Percentiles rank a stretch among this genome's conserved stretches.
Conservation (phyloP, 2,113 vertebrate species). For the Leptosomus discolor region DNA sequence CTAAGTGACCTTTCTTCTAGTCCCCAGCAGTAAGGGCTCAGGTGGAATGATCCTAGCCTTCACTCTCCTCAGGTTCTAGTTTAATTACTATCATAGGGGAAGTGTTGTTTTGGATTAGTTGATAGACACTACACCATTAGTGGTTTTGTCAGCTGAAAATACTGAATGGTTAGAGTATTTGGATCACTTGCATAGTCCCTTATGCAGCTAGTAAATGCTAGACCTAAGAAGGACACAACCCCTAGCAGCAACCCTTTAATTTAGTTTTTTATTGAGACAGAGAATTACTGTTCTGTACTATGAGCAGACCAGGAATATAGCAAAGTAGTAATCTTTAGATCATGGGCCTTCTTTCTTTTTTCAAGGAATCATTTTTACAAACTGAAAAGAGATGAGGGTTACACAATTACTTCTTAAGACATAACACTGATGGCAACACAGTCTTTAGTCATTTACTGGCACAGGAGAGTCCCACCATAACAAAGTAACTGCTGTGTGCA, state of each 20-base stretch:
- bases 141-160: neutral
- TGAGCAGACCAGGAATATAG: neutral
- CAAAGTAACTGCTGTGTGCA: neutral
- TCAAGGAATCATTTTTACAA: neutral
- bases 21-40: neutral
- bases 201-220: neutral
- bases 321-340: neutral
- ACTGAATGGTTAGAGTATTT: neutral
- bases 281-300: neutral
- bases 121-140: neutral
- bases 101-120: neutral
- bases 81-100: neutral
- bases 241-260: neutral
- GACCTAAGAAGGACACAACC: neutral
- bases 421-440: neutral
- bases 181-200: neutral
- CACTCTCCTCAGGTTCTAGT: neutral
- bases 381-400: neutral
- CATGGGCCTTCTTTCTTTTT: neutral
- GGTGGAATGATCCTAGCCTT: neutral
- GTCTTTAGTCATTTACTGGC: neutral
- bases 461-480: neutral
- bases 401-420: neutral
- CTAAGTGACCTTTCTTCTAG: neutral
- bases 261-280: neutral